Conservation (phyloP, 1,140 invertebrate genomes). For the Polypedilum pembai region DNA sequence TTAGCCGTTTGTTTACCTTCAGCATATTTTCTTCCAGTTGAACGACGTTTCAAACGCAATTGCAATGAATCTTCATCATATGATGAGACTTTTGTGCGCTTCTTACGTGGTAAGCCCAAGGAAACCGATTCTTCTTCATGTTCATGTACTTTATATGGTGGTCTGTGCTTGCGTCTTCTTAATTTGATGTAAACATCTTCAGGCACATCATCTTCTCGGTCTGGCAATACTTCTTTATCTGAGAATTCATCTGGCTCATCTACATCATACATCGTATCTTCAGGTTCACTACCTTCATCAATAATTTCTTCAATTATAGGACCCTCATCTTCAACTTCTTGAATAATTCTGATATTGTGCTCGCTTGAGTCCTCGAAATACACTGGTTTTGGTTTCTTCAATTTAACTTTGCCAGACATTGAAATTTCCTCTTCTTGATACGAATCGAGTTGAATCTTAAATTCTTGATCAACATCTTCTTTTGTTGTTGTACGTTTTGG, state of each 20-base stretch:
- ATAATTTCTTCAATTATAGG: conserved; percentile 63
- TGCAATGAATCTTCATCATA: conserved; percentile 43
- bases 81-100: conserved; percentile 33
- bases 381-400: conserved; percentile 60
- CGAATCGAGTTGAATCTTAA: conserved; percentile 71
- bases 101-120: conserved; percentile 46
- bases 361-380: conserved; percentile 65
- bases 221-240: conserved; percentile 43
- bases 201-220: conserved; percentile 42
- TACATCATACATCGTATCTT: conserved; percentile 55
- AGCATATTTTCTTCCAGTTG: conserved; percentile 48
- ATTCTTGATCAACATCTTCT: conserved; percentile 79
- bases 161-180: conserved; percentile 44
- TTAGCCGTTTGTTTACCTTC: conserved; percentile 49
- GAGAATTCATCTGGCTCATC: conserved; percentile 51
- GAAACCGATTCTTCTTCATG: conserved; percentile 52
- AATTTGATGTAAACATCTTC: conserved; percentile 50
- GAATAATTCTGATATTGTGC: conserved; percentile 60
- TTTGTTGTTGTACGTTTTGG: conserved; percentile 60
- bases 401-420: conserved; percentile 70
- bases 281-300: conserved; percentile 51
- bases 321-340: conserved; percentile 58
- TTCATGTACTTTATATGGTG: conserved; percentile 41
- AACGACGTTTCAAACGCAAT: conserved; percentile 54
- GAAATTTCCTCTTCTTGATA: conserved; percentile 81